Conservation (phyloP, 2,888 invertebrate species). For the Dryobota labecula region DNA sequence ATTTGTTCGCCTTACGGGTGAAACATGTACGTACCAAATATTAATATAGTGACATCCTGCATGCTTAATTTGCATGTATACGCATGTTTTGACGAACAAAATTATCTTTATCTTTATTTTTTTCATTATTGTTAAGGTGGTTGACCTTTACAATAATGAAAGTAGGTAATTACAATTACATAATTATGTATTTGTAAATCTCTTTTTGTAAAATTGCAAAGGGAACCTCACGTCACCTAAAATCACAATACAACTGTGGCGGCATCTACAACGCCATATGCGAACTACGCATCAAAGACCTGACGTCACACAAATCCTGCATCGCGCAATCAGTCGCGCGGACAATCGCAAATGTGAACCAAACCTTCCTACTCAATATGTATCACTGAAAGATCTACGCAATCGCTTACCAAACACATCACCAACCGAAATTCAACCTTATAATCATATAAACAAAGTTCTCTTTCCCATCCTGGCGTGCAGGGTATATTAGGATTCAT, state of each 20-base stretch:
- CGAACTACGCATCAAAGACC: no score
- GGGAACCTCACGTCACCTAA: not conserved
- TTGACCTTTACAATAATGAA: no score
- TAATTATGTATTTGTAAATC: no score
- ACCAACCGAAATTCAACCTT: constrained; percentile 36
- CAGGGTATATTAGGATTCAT: constrained; percentile 69
- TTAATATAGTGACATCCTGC: no score
- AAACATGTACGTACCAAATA: no score
- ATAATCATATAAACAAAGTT: not conserved
- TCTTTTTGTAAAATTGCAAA: not conserved
- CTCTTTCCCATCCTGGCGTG: constrained; percentile 18
- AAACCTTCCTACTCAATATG: constrained; percentile 69
- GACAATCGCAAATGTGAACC: constrained; percentile 24
- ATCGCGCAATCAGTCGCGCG: constrained; percentile 14
- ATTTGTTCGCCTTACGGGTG: no score
- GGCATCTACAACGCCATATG: no score
- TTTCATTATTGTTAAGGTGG: no score
- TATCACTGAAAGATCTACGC: constrained; percentile 72
- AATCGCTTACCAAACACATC: constrained; percentile 38
- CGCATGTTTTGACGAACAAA: no score
- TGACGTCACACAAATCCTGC: no score
- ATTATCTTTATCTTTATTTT: no score
- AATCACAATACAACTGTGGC: not conserved
- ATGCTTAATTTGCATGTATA: no score
- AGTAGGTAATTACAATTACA: not conserved